Percentiles rank a stretch among this genome's conserved stretches.
phyloP scores from a whole-genome alignment of 2,113 vertebrate species.

The Anser cygnoides region DNA sequence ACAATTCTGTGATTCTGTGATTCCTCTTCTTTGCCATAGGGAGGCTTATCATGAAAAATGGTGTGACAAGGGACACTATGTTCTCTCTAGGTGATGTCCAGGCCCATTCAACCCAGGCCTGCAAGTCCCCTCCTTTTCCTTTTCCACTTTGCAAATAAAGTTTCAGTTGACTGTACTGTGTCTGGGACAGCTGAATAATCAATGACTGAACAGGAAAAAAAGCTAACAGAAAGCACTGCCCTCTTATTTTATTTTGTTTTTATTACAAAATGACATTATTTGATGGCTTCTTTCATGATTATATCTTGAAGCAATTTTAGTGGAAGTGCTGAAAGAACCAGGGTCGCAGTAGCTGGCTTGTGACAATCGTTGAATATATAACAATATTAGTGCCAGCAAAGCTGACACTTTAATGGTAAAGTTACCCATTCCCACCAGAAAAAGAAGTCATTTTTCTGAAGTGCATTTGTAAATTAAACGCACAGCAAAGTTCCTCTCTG shows the following conservation, averaged over 20 bases:
- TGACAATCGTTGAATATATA: neutral
- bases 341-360: neutral
- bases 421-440: neutral
- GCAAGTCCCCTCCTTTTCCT: neutral
- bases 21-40: neutral
- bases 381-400: neutral
- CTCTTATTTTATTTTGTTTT: neutral
- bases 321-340: neutral
- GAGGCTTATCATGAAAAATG: neutral
- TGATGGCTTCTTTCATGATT: neutral
- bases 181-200: neutral
- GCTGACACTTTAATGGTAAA: neutral
- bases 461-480: neutral
- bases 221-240: neutral
- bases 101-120: fast-evolving
- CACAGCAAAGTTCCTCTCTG: neutral
- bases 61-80: neutral
- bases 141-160: neutral
- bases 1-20: too few species aligned
- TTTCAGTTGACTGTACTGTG: neutral
- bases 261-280: neutral
- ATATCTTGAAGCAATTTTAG: neutral
- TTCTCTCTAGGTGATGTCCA: neutral
- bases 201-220: neutral
- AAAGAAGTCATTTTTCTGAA: neutral